phyloP scores from a whole-genome alignment of 2,888 invertebrate species.

The Drosophila ezoana region DNA sequence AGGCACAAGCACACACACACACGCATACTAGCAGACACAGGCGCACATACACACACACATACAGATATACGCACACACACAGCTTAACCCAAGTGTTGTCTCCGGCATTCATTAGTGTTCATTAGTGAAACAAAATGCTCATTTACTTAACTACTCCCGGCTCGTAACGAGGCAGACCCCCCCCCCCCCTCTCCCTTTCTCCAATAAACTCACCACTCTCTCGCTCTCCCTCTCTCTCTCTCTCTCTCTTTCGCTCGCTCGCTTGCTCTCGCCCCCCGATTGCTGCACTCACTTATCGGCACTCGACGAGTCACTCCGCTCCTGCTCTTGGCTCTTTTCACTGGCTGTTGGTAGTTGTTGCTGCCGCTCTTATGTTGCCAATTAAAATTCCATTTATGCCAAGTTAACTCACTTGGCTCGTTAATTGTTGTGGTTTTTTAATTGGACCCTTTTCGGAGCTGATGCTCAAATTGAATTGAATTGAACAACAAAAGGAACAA shows the following conservation, averaged over 20 bases:
- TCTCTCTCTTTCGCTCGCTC: neutral
- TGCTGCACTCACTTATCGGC: constrained; percentile 65
- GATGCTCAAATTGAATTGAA: constrained; percentile 71
- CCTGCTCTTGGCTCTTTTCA: constrained; percentile 52
- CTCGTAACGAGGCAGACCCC: constrained; percentile 62
- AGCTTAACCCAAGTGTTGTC: constrained; percentile 76
- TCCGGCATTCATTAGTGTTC: constrained; percentile 83
- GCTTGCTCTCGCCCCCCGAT: constrained; percentile 13
- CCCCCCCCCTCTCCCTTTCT: constrained; percentile 14
- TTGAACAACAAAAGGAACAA: constrained; percentile 65
- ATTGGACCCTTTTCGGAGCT: constrained; percentile 80
- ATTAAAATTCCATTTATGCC: constrained; percentile 84
- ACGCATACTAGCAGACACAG: constrained; percentile 32
- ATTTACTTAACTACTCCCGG: constrained; percentile 80
- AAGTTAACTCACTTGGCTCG: constrained; percentile 82
- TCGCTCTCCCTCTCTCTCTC: constrained; percentile 6
- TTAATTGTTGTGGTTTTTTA: constrained; percentile 84
- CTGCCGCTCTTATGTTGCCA: constrained; percentile 77
- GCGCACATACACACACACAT: constrained; percentile 18
- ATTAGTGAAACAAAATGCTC: constrained; percentile 84
- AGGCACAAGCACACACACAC: constrained; percentile 52
- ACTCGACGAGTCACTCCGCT: constrained; percentile 60
- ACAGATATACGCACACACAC: constrained; percentile 34
- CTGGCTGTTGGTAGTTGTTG: constrained; percentile 30
- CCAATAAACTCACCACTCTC: constrained; percentile 9